These are phyloP conservation scores for Oncorhynchus keta DNA, from an alignment of 2,113 vertebrate species.

Conservation along the genomic window DNA sequence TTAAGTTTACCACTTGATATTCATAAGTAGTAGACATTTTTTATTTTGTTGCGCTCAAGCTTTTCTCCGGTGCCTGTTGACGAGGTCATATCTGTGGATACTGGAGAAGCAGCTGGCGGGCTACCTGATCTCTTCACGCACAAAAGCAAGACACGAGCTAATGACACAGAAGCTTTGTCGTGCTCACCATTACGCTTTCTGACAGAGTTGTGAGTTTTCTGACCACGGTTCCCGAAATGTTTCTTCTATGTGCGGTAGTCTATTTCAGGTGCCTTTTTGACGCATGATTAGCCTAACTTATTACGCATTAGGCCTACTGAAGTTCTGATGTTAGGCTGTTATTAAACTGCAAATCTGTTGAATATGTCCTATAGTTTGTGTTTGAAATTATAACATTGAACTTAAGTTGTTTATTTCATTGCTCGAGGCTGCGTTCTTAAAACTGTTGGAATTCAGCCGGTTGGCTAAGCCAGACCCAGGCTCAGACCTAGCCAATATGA, in stretches of 20 bases:
- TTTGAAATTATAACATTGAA: conserved; percentile 7
- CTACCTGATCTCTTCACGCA: conserved; percentile 62
- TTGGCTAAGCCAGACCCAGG: conserved; percentile 1
- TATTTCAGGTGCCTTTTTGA: not conserved
- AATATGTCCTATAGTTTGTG: conserved; percentile 2
- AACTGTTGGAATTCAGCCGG: conserved; percentile 9
- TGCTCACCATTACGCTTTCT: conserved; percentile 31
- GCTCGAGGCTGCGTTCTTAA: not conserved
- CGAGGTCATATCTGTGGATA: conserved; percentile 48
- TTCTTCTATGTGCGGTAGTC: conserved; percentile 3
- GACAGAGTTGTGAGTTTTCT: conserved; percentile 14
- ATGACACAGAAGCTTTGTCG: conserved; percentile 44
- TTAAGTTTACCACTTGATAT: too few species aligned
- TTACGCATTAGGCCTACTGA: not conserved
- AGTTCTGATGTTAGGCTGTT: conserved; percentile 21
- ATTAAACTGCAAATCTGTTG: conserved; percentile 4
- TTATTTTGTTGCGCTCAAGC: not conserved
- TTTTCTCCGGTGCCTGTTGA: conserved; percentile 14
- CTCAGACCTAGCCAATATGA: conserved; percentile 30
- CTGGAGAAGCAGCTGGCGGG: conserved; percentile 56
- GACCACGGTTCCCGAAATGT: conserved; percentile 3
- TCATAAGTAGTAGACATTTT: not conserved
- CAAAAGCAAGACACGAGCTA: conserved; percentile 50
- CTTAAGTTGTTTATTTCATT: not conserved
- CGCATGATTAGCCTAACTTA: not conserved